Percentiles rank a stretch among this genome's conserved stretches.
phyloP scores from a whole-genome alignment of 2,113 vertebrate genomes.

The Tyrannus savana region DNA sequence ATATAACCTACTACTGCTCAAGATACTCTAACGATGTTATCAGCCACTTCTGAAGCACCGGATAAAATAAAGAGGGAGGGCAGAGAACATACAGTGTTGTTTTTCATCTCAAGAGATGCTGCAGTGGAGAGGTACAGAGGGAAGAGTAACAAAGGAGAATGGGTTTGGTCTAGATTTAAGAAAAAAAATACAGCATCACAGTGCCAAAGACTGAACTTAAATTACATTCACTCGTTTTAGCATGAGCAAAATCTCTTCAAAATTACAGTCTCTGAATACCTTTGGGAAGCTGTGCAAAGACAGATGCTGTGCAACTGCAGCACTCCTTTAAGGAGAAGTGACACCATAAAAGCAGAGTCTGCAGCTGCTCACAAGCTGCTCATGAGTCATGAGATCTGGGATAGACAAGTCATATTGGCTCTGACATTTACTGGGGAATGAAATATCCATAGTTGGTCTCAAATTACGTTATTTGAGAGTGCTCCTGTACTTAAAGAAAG shows the following conservation, averaged over 20 bases:
- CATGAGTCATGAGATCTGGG: slow-evolving; percentile 44
- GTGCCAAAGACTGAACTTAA: neutral
- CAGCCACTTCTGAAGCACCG: neutral
- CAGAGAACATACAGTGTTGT: neutral
- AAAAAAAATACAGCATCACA: neutral
- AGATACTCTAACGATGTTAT: neutral
- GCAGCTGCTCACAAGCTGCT: slow-evolving; percentile 9
- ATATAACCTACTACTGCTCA: neutral
- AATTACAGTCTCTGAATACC: neutral
- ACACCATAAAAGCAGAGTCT: slow-evolving; percentile 22
- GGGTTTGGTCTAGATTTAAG: neutral
- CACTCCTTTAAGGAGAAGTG: neutral
- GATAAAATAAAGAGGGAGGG: neutral
- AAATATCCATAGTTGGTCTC: slow-evolving; percentile 36
- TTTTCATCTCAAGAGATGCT: neutral
- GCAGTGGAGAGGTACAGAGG: neutral
- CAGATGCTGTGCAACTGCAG: neutral
- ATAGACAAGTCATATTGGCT: slow-evolving; percentile 19
- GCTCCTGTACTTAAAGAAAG: neutral
- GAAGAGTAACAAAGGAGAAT: neutral
- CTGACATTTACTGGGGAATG: slow-evolving; percentile 48
- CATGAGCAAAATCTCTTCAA: neutral
- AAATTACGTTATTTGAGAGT: slow-evolving; percentile 24
- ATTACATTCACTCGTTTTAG: neutral
- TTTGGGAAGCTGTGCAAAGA: neutral